Percentiles rank a stretch among this genome's conserved stretches.
These are phyloP conservation scores for Heliopora coerulea DNA, from an alignment of 92 coral and sea anemone species.

Conservation along the genomic window DNA sequence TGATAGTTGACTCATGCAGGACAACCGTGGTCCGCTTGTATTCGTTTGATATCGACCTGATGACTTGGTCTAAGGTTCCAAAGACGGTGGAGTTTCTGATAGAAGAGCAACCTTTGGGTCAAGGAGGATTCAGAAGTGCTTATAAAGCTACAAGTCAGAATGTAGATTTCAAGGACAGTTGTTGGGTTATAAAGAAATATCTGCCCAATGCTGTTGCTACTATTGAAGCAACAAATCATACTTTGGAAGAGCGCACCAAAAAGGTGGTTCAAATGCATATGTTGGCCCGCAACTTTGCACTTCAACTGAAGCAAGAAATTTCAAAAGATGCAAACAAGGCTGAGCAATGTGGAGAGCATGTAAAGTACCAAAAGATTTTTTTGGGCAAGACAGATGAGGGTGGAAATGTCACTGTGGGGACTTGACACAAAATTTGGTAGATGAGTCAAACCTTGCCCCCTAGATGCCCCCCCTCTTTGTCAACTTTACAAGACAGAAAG, in stretches of 20 bases:
- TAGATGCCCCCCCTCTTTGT: too few species aligned
- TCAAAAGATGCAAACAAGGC: not conserved
- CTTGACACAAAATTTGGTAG: too few species aligned
- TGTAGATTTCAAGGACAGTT: slow-evolving; percentile 33
- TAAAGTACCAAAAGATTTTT: not conserved
- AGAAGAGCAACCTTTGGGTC: slow-evolving; percentile 49
- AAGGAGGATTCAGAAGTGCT: slow-evolving; percentile 55
- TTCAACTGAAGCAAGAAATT: not conserved
- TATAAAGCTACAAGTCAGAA: slow-evolving; percentile 48
- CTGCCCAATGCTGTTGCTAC: slow-evolving; percentile 34
- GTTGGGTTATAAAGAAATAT: slow-evolving; percentile 56
- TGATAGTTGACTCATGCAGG: not conserved
- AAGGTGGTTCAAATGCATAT: slow-evolving; percentile 59
- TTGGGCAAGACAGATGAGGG: not conserved
- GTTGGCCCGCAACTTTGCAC: slow-evolving; percentile 36
- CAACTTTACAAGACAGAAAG: too few species aligned
- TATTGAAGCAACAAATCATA: slow-evolving; percentile 37
- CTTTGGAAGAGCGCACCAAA: slow-evolving; percentile 50
- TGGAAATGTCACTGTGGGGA: too few species aligned
- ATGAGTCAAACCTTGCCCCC: too few species aligned
- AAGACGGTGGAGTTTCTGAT: slow-evolving; percentile 43
- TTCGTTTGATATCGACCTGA: slow-evolving; percentile 45
- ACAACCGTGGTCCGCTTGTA: slow-evolving; percentile 41
- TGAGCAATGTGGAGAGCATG: not conserved
- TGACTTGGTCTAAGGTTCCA: slow-evolving; percentile 47